phyloP scores from a whole-genome alignment of 53 echinoderm and acorn worm genomes.

The Echinarachnius parma region DNA sequence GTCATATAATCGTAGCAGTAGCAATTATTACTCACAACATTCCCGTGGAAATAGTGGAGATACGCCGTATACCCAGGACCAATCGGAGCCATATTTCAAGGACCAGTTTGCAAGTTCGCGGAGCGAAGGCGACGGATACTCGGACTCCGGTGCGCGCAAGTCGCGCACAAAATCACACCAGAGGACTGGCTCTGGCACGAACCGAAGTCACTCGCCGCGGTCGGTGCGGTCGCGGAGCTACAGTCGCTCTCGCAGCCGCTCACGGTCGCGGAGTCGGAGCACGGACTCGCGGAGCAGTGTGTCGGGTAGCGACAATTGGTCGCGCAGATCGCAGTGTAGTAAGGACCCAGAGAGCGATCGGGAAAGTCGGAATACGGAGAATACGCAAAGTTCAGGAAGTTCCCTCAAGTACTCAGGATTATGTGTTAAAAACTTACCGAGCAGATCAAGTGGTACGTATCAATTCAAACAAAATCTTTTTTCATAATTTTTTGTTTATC shows the following conservation, averaged over 20 bases:
- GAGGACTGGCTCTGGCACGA: conserved; percentile 76
- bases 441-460: conserved; percentile 92
- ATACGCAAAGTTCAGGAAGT: conserved; percentile 73
- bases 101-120: conserved; percentile 56
- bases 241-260: conserved; percentile 81
- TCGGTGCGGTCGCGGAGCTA: conserved; percentile 87
- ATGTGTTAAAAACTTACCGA: conserved; percentile 92
- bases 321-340: conserved; percentile 80
- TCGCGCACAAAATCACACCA: conserved; percentile 57
- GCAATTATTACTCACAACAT: conserved; percentile 92
- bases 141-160: conserved; percentile 65
- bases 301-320: conserved; percentile 84
- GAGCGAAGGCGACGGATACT: conserved; percentile 61
- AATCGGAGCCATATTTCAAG: conserved; percentile 61
- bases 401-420: conserved; percentile 88
- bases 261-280: conserved; percentile 73
- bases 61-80: conserved; percentile 48
- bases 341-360: conserved; percentile 84
- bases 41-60: conserved; percentile 45
- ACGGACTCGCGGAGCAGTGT: conserved; percentile 95
- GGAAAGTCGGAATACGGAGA: conserved; percentile 95
- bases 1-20: conserved; percentile 66
- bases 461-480: no score
- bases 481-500: conserved; percentile 1
- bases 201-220: conserved; percentile 80